Evolutionary conservation across 2,888 invertebrate genomes (phyloP).

Genomic region (Caenorhabditis panamensis): DNA sequence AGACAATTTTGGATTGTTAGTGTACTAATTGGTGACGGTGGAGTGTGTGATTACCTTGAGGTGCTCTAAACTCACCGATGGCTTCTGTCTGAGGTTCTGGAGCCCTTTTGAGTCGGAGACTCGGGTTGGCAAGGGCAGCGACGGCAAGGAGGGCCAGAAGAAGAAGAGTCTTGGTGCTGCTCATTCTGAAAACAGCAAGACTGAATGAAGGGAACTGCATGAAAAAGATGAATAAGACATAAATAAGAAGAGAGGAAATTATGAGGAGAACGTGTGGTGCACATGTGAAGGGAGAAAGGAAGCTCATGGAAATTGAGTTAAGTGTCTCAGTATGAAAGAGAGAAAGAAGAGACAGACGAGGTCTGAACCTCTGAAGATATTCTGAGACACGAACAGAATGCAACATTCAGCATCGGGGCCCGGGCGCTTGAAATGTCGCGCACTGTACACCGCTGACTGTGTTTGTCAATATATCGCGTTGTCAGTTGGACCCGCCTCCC

Average conservation of each 20-base stretch:
- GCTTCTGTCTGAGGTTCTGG: slow-evolving; percentile 45
- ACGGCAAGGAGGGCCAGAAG: slow-evolving; percentile 40
- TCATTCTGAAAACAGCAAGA: slow-evolving; percentile 43
- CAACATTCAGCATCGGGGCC: no score
- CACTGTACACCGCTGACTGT: slow-evolving; percentile 38
- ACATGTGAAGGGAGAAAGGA: slow-evolving; percentile 16
- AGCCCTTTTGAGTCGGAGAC: slow-evolving; percentile 33
- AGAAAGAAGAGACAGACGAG: no score
- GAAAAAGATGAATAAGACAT: not conserved
- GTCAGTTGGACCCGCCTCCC: slow-evolving; percentile 9
- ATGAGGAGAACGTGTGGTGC: slow-evolving; percentile 8
- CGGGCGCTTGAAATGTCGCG: slow-evolving; percentile 34
- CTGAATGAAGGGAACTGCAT: not conserved
- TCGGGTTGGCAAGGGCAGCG: slow-evolving; percentile 32
- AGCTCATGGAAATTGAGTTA: not conserved
- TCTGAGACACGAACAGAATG: no score
- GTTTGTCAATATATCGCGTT: slow-evolving; percentile 17
- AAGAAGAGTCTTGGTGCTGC: slow-evolving; percentile 35
- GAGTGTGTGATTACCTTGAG: slow-evolving; percentile 10
- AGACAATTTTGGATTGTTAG: no score
- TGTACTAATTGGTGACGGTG: not conserved
- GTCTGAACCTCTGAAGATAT: no score
- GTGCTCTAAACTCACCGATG: slow-evolving; percentile 38
- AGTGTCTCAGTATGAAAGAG: not conserved
- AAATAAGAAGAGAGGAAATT: slow-evolving; percentile 8